phyloP scores from a whole-genome alignment of 1,140 invertebrate genomes.

The Ericerus pela region DNA sequence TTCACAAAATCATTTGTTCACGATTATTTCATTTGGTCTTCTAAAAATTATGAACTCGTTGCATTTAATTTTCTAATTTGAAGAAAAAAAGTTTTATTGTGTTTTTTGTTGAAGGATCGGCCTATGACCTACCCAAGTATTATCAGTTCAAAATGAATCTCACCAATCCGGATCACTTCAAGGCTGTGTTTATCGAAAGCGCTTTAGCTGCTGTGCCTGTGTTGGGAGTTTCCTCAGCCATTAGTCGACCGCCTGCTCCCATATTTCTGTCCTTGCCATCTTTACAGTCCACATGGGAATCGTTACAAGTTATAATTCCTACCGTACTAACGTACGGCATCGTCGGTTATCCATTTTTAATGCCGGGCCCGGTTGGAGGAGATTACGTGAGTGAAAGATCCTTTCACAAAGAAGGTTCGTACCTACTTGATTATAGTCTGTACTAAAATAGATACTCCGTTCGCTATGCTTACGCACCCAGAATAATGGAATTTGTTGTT shows the following conservation, averaged over 20 bases:
- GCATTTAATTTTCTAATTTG: background rate
- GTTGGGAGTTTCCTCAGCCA: conserved; percentile 68
- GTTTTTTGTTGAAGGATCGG: conserved; percentile 40
- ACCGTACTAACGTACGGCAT: conserved; percentile 74
- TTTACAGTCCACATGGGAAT: conserved; percentile 75
- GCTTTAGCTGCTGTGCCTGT: conserved; percentile 37
- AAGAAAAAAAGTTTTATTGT: background rate
- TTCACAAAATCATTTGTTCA: too few species aligned
- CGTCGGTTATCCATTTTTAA: conserved; percentile 76
- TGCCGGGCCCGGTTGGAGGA: conserved; percentile 85
- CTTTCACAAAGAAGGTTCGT: too few species aligned
- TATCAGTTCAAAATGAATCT: conserved; percentile 52
- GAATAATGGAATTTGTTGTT: too few species aligned
- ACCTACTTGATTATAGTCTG: too few species aligned
- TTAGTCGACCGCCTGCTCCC: conserved; percentile 61
- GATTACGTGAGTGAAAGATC: conserved; percentile 35
- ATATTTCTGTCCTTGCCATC: conserved; percentile 75
- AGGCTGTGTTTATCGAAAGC: conserved; percentile 50
- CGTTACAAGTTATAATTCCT: conserved; percentile 62
- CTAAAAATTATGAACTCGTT: too few species aligned
- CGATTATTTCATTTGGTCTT: too few species aligned
- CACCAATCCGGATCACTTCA: conserved; percentile 66
- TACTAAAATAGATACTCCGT: too few species aligned
- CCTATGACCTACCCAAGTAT: conserved; percentile 71
- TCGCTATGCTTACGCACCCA: too few species aligned